Evolutionary conservation across 2,113 vertebrate species (phyloP).

Genomic region (Lutjanus erythropterus): DNA sequence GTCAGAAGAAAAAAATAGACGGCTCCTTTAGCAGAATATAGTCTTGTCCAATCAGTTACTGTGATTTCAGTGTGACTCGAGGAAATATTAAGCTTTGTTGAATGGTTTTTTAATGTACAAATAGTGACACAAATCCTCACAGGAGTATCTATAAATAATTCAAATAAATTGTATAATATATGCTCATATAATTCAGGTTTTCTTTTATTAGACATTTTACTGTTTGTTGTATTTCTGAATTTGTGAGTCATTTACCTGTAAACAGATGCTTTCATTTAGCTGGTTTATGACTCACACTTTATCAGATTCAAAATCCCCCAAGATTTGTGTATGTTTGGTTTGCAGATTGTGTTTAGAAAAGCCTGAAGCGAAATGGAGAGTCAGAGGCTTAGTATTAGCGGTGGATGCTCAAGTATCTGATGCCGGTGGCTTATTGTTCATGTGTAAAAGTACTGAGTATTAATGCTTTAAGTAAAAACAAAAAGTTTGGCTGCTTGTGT

Average conservation of each 20-base stretch:
- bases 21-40: neutral
- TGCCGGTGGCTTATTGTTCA: neutral
- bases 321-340: slow-evolving; percentile 20
- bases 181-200: neutral
- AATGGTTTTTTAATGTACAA: neutral
- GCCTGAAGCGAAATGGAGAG: slow-evolving; percentile 8
- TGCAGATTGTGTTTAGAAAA: slow-evolving; percentile 7
- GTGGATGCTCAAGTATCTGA: neutral
- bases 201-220: neutral
- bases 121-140: slow-evolving; percentile 8
- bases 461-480: neutral
- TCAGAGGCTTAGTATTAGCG: slow-evolving; percentile 3
- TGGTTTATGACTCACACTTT: slow-evolving; percentile 26
- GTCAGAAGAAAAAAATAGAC: neutral
- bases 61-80: slow-evolving; percentile 1
- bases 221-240: neutral
- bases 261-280: slow-evolving; percentile 13
- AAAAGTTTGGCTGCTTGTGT: neutral
- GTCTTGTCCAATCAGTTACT: neutral
- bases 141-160: neutral
- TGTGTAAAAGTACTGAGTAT: neutral
- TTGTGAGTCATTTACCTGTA: neutral
- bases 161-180: neutral
- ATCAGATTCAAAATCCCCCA: slow-evolving; percentile 13
- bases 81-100: neutral